Evolutionary conservation across 2,113 vertebrate genomes (phyloP).

Genomic region (Myodes glareolus): DNA sequence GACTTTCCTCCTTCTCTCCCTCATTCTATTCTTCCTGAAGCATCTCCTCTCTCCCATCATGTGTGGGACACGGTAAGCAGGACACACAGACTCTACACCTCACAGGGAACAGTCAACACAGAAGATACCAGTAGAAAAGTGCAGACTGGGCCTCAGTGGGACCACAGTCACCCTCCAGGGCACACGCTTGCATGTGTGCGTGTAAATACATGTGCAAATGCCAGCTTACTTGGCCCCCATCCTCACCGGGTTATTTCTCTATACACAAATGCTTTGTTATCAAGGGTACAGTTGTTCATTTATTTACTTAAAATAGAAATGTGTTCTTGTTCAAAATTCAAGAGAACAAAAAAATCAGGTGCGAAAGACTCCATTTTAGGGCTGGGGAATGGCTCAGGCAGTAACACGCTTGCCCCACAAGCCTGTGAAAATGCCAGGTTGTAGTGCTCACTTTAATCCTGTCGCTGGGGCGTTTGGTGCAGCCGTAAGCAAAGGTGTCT

Average conservation of each 20-base stretch:
- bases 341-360: neutral
- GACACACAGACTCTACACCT: neutral
- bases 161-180: neutral
- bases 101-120: neutral
- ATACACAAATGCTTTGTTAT: neutral
- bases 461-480: neutral
- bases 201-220: neutral
- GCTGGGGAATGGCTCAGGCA: neutral
- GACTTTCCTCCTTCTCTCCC: neutral
- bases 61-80: neutral
- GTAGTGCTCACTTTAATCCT: neutral
- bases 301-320: neutral
- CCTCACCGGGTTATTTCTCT: neutral
- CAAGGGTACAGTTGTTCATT: neutral
- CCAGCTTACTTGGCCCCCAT: neutral
- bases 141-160: neutral
- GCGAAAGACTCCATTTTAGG: neutral
- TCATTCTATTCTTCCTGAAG: neutral
- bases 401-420: neutral
- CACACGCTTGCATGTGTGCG: accelerated
- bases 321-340: neutral
- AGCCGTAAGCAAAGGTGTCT: neutral
- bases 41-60: neutral
- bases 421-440: neutral
- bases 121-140: neutral